Evolutionary conservation across 2,113 vertebrate genomes (phyloP), one percentile per base, ranked within the genome.

Genomic region (Origma solitaria): DNA sequence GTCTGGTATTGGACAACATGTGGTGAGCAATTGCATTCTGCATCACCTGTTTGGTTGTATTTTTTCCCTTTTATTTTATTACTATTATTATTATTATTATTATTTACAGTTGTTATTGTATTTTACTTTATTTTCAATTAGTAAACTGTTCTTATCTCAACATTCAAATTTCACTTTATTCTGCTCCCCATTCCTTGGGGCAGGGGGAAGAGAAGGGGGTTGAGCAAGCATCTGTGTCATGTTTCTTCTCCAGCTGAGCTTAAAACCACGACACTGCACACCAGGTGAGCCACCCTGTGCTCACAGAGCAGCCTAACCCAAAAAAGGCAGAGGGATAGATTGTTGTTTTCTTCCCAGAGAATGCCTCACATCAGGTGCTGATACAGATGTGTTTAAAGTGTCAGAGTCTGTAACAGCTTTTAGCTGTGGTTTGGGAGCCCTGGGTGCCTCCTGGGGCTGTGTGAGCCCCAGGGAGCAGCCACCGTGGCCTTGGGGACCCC

Each of bases 131-230:
- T 27, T 68, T 68, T 68, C 18, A 27, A 4, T 33, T 37, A 27
- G 5, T 58, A 8, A 66, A 31, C 11, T 12, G 4, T 37, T 33
- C 14, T 37, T 58, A 6, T 35, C 24, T 57, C 5, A 0, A 51
- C 22, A 31, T 6, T 31, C 4, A 44, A 44, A 5, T 22, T 44
- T 51, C 18, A 22, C 11, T 22, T 50, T 58, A 10, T 13, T 58
- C 31, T 58, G 13, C 21, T 68, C 11, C 21, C 17, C 21, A 35
- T 6, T 18, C 4, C 37, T 0, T 0, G 4, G 25, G 21, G 5
- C 25, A 12, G 11, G 22, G 11, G 11, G 21, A 66, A 27, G 31
- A 12, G 21, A 37, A 50, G 16, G 4, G 25, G 16, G 21, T 1
- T 35, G 21, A 37, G 31, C 1, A 6, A 68, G 61, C 11, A 31